Evolutionary conservation across 2,888 invertebrate genomes (phyloP), one percentile per base, ranked within the genome.

Genomic region (Sphaerophoria rueppellii): DNA sequence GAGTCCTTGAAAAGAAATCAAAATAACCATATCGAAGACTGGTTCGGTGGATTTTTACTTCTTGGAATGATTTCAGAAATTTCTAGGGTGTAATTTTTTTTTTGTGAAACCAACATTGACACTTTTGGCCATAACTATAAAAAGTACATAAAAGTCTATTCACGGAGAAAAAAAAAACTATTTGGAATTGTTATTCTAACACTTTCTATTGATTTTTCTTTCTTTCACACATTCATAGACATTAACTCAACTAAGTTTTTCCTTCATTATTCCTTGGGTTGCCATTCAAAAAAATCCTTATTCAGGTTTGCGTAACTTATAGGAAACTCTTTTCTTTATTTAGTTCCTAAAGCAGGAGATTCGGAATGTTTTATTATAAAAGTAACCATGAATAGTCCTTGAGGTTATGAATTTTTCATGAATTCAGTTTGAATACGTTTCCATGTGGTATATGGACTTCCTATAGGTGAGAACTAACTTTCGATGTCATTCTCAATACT

Each of bases 341-440:
- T 9, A 65, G 16, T 65, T 71, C 35, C 72, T 6, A 65, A 32
- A 6, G 34, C 7, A 2, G 12, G 6, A 16, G 40, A 54, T 80
- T 83, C 72, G 57, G 81, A 81, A 85, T 81, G 81, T 85, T 81
- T 85, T 85, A 81, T 77, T 73, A 70, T 63, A 81, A 76, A 80
- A 80, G 72, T 85, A 85, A 85, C 80, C 85, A 76, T 72, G 52
- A 69, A 65, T 72, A 55, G 76, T 85, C 85, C 85, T 85, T 81
- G 52, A 65, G 70, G 85, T 43, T 81, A 85, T 85, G 85, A 81
- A 85, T 85, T 73, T 85, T 81, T 76, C 81, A 85, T 85, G 81
- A 85, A 37, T 67, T 73, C 78, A 58, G 46, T 58, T 78, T 60
- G 73, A 65, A 65, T 70, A 61, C 48, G 6, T 24, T 24, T 24